Evolutionary conservation across 2,888 invertebrate species (phyloP).

Genomic region (Boloria selene): DNA sequence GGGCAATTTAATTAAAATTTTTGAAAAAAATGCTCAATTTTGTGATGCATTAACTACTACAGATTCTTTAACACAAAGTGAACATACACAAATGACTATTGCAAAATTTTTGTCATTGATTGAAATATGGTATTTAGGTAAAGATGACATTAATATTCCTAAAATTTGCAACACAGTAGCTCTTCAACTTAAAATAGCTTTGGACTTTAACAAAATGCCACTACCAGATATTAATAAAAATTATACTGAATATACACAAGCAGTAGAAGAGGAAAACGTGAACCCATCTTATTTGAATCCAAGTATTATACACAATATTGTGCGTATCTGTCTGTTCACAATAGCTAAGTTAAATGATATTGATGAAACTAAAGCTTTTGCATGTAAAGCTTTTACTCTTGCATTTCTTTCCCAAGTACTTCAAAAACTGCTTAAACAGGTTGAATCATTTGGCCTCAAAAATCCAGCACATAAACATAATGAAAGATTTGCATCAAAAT

Average conservation of each 20-base stretch:
- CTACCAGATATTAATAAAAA: conserved; percentile 79
- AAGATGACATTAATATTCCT: conserved; percentile 85
- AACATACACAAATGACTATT: conserved; percentile 76
- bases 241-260: conserved; percentile 76
- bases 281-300: conserved; percentile 83
- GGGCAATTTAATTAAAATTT: conserved; percentile 90
- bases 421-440: conserved; percentile 78
- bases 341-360: conserved; percentile 88
- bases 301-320: conserved; percentile 91
- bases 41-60: conserved; percentile 77
- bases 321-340: conserved; percentile 91
- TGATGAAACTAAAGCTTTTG: conserved; percentile 90
- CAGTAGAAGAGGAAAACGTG: conserved; percentile 72
- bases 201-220: conserved; percentile 79
- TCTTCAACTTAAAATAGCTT: conserved; percentile 87
- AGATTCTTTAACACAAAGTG: conserved; percentile 68
- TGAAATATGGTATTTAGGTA: conserved; percentile 84
- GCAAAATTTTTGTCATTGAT: conserved; percentile 81
- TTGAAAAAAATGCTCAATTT: conserved; percentile 86
- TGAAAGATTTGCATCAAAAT: conserved; percentile 45
- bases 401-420: conserved; percentile 90
- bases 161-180: conserved; percentile 86
- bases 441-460: conserved; percentile 65
- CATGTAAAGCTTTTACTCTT: conserved; percentile 91
- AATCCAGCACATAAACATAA: conserved; percentile 71